Base-by-base conservation (phyloP, 1,140 invertebrate species). In the Rhynchophorus ferrugineus region DNA sequence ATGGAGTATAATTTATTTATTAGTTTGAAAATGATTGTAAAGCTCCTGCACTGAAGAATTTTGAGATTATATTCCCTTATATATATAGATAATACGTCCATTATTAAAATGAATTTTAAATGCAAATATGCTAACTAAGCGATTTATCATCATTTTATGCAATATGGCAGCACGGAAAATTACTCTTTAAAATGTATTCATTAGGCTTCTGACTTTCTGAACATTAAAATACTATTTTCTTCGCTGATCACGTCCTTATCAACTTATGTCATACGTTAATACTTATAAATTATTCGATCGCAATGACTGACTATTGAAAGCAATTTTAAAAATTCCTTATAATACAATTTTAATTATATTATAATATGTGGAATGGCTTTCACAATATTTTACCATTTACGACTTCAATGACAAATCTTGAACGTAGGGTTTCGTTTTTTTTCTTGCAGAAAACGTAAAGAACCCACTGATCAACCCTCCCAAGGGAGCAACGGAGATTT, bases 391-490 rank as follows among this genome's bases (percentile, higher is more conserved):
- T 6, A 3, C 21, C 1, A 20, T 20, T 1, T 14, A 45, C 11
- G 17, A 34, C 34, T 7, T 35, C 3, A 16, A 35, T 46, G 35
- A 37, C 44, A 39, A 20, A 53, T 36, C n/a, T n/a, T n/a, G n/a
- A 35, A 45, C 13, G 14, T 34, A 21, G 1, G 2, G n/a, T n/a
- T n/a, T n/a, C 8, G 35, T n/a, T 47, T 57, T 58, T 61, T 60
- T 62, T 61, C 41, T 75, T 73, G 3, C 69, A 78, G 76, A 62
- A 75, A 75, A 66, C 71, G 75, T 50, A 75, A 69, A 59, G 69
- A 75, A 48, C 65, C 60, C 53, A 57, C 68, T 54, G 74, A 76
- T 60, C 62, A 65, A 54, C 53, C 61, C 63, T 52, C 57, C 54
- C 49, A 65, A 61, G 65, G 65, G 52, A 61, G 62, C 57, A 66